Evolutionary conservation across 2,797 vertebrate species (phyloP).

Genomic region (Vespertilio murinus): DNA sequence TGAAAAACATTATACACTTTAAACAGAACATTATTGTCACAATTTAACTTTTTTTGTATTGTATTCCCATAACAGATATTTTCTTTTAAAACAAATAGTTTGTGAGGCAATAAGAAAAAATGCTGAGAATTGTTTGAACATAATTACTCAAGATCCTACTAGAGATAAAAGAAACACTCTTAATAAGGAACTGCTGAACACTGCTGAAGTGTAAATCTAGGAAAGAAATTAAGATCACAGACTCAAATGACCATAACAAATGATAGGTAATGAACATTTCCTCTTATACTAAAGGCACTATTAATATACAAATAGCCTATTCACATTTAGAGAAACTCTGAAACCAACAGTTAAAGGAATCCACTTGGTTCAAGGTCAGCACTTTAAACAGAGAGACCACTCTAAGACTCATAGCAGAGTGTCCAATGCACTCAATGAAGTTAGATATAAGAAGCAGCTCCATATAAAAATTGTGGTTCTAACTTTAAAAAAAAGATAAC

Average conservation of each 20-base stretch:
- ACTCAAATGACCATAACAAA: not conserved
- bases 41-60: not conserved
- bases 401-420: conserved; percentile 1
- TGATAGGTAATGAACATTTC: conserved; percentile 12
- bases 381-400: not conserved
- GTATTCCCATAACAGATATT: not conserved
- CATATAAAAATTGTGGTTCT: conserved; percentile 53
- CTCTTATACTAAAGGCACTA: conserved; percentile 66
- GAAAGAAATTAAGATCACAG: conserved; percentile 35
- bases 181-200: not conserved
- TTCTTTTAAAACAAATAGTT: not conserved
- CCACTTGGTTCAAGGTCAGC: conserved; percentile 30
- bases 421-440: conserved; percentile 42
- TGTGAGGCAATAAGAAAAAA: not conserved
- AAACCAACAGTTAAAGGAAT: conserved; percentile 38
- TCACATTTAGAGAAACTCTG: conserved; percentile 39
- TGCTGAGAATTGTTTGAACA: not conserved
- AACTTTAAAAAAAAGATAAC: conserved; percentile 63
- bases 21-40: not conserved
- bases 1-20: not conserved
- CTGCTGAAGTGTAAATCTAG: not conserved
- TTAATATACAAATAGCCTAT: conserved; percentile 37
- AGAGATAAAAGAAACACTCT: not conserved
- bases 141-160: not conserved
- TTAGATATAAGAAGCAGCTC: conserved; percentile 7